Percentiles rank a stretch among this genome's conserved stretches.
Conservation (phyloP, 1,140 invertebrate genomes). For the Calephelis virginiensis region DNA sequence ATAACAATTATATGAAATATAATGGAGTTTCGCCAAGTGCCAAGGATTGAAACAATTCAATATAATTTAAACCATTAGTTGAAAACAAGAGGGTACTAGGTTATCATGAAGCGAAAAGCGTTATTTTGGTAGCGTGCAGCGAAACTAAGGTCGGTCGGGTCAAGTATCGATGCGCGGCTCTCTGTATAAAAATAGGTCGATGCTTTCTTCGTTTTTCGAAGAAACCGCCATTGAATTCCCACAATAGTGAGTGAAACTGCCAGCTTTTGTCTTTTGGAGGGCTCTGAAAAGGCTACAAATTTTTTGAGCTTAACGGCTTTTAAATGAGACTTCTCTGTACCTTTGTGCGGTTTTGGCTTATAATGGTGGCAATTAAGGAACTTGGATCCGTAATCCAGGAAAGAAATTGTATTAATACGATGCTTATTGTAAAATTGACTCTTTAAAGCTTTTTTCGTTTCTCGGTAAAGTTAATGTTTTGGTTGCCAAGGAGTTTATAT, state of each 20-base stretch:
- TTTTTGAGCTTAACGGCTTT: slow-evolving; percentile 2
- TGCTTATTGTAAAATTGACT: too few relatives aligned
- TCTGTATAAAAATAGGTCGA: slow-evolving; percentile 26
- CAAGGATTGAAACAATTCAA: too few relatives aligned
- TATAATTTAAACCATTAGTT: too few relatives aligned
- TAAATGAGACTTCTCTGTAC: not conserved
- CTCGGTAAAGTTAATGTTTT: too few relatives aligned
- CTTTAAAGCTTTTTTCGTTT: too few relatives aligned
- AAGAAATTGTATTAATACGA: too few relatives aligned
- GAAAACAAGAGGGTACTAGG: not conserved
- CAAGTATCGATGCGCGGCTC: slow-evolving; percentile 14
- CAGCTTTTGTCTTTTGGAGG: slow-evolving; percentile 7
- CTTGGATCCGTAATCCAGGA: too few relatives aligned
- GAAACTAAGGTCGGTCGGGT: slow-evolving; percentile 7
- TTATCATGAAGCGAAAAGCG: not conserved
- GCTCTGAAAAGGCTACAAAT: slow-evolving; percentile 2
- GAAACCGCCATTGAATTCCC: slow-evolving; percentile 6
- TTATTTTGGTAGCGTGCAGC: slow-evolving; percentile 15
- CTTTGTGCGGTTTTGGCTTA: not conserved
- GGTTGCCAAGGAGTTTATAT: too few relatives aligned
- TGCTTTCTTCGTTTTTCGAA: slow-evolving; percentile 24
- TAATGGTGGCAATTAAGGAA: too few relatives aligned
- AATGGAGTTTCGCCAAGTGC: too few relatives aligned
- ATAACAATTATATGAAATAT: too few relatives aligned
- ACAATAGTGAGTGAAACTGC: slow-evolving; percentile 12